These are phyloP conservation scores for Rhagium mordax DNA, from an alignment of 2,888 invertebrate genomes.

Conservation along the genomic window DNA sequence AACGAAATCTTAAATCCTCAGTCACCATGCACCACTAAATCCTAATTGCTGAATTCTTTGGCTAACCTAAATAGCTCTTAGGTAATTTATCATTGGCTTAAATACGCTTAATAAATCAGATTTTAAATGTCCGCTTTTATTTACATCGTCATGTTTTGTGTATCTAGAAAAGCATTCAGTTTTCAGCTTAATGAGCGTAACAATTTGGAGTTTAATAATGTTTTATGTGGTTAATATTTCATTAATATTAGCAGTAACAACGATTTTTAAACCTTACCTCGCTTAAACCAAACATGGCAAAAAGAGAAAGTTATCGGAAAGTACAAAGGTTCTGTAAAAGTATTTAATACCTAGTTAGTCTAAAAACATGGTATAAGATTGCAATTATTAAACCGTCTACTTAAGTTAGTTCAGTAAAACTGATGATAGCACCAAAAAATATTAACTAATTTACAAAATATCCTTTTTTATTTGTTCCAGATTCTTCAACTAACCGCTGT, in stretches of 20 bases:
- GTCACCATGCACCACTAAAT: background rate
- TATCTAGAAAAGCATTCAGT: background rate
- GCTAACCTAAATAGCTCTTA: slow-evolving; percentile 6
- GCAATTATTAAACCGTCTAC: too few species aligned
- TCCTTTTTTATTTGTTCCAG: slow-evolving; percentile 70
- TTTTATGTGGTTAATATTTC: background rate
- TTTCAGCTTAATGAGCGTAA: background rate
- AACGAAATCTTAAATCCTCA: background rate
- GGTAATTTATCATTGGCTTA: background rate
- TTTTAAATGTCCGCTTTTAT: background rate
- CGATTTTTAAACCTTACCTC: background rate
- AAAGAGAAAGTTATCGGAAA: background rate
- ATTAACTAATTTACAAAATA: too few species aligned
- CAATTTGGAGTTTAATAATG: background rate
- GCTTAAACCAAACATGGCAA: background rate
- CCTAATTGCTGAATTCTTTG: background rate
- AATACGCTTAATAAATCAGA: background rate
- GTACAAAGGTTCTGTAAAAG: background rate
- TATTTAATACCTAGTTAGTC: background rate
- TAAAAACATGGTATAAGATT: background rate
- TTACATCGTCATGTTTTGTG: background rate
- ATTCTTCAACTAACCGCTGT: slow-evolving; percentile 90
- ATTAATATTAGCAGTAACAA: background rate
- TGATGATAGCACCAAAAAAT: too few species aligned
- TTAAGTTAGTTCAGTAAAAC: too few species aligned